Base-by-base conservation (phyloP, 2,888 invertebrate genomes). In the Lithophane semibrunnea region DNA sequence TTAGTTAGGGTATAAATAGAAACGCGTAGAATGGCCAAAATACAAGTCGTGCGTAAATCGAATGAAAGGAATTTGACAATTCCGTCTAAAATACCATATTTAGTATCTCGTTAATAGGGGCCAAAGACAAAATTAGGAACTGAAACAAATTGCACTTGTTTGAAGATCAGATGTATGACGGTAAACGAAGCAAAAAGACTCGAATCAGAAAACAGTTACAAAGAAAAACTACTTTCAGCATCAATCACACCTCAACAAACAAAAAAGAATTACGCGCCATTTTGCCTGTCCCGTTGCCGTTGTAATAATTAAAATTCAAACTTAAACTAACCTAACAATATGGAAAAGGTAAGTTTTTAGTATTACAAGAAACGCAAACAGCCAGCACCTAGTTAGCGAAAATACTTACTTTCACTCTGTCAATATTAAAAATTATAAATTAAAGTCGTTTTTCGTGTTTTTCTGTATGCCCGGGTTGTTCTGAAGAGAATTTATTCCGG, bases 261-360 rank as follows among this genome's bases (percentile, higher is more conserved):
- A 63, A 63, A 72, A 70, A 42, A 24, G 1, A 29, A 56, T 18
- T 49, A 69, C 42, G 16, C 37, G 54, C 71, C 44, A 73, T 82
- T 81, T 80, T 75, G 58, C 63, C 58, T 56, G 73, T 37, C 77
- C 77, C 86, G 70, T 65, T 63, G 63, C 69, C 71, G 78, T 75
- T 86, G 84, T 85, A 86, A 83, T 91, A 90, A 91, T 90, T 89
- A 89, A 91, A 90, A 86, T 88, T 90, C 88, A 87, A 85, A 76
- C 84, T 24, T n/a, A 44, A 42, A 65, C 5, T 16, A 65, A 44
- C n/a, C 9, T 5, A n/a, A n/a, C 16, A 9, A 13, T 5, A 16
- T 2, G 9, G 52, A 52, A 44, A 21, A n/a, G 21, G 1, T 37
- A n/a, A 42, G 16, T n/a, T 9, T 42, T n/a, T 3, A 42, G 16